Evolutionary conservation across 2,797 vertebrate species (phyloP).

Genomic region (Gobio occitaniae): DNA sequence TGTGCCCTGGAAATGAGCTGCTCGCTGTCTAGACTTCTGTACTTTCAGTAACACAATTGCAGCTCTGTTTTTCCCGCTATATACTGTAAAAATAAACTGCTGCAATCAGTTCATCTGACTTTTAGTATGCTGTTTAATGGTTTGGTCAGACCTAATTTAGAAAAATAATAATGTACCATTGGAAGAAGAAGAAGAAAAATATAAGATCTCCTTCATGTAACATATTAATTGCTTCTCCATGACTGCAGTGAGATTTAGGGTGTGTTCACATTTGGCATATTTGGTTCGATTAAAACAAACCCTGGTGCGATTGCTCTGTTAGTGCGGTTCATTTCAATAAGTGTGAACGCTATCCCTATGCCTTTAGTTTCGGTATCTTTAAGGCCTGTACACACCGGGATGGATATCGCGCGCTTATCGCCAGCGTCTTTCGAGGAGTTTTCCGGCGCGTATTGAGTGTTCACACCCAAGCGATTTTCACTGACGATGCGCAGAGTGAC

Average conservation of each 20-base stretch:
- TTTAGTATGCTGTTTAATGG: neutral
- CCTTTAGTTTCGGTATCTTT: too few relatives aligned
- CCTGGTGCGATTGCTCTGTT: neutral
- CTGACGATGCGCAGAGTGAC: too few relatives aligned
- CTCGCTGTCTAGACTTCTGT: slow-evolving; percentile 24
- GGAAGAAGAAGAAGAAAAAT: neutral
- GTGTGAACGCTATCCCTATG: too few relatives aligned
- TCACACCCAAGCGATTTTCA: too few relatives aligned
- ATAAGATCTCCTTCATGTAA: neutral
- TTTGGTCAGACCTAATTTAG: slow-evolving; percentile 10
- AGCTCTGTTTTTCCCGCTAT: slow-evolving; percentile 23
- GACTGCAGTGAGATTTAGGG: neutral
- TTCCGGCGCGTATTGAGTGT: too few relatives aligned
- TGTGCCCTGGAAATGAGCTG: slow-evolving; percentile 29
- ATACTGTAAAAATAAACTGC: slow-evolving; percentile 12
- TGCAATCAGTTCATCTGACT: slow-evolving; percentile 6
- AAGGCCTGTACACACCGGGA: too few relatives aligned
- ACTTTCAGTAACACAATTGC: slow-evolving; percentile 9
- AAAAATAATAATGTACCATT: neutral
- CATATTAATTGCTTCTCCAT: slow-evolving; percentile 9
- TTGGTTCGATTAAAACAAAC: neutral
- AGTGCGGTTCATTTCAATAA: too few relatives aligned
- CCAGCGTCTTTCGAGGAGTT: too few relatives aligned
- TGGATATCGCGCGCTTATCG: too few relatives aligned
- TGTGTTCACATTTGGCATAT: neutral